These are phyloP conservation scores for Pegoplata infirma DNA, from an alignment of 2,888 invertebrate species.

Conservation along the genomic window DNA sequence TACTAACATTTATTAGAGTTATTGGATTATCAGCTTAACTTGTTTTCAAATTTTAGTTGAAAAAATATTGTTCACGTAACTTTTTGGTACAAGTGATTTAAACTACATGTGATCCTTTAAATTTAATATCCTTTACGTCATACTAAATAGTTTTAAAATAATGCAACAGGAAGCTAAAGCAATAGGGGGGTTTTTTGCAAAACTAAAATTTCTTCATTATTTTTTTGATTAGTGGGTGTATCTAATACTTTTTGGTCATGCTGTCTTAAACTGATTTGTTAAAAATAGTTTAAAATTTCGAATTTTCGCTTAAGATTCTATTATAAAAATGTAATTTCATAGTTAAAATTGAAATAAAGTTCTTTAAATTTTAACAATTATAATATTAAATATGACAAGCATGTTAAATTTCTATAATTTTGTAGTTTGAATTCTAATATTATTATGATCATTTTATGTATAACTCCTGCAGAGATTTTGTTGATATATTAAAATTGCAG, in stretches of 20 bases:
- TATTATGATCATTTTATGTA: background rate
- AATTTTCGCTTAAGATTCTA: background rate
- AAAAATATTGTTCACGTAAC: slow-evolving; percentile 46
- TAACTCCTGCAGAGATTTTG: background rate
- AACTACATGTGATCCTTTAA: background rate
- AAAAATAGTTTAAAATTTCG: background rate
- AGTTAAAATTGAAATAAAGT: background rate
- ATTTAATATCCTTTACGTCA: background rate
- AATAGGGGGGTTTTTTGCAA: slow-evolving; percentile 8
- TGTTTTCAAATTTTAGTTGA: background rate
- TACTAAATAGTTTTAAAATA: background rate
- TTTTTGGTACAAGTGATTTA: background rate
- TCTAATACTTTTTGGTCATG: slow-evolving; percentile 69
- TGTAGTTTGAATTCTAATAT: background rate
- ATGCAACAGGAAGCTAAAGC: slow-evolving; percentile 37
- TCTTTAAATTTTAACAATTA: slow-evolving; percentile 13
- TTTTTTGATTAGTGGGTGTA: slow-evolving; percentile 53
- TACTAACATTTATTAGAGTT: slow-evolving; percentile 61
- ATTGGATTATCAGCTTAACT: slow-evolving; percentile 53
- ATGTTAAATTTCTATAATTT: background rate
- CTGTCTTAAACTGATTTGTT: slow-evolving; percentile 60
- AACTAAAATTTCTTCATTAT: background rate
- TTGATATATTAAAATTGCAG: too few relatives aligned
- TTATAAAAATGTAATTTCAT: background rate
- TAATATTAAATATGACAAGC: background rate